phyloP scores from a whole-genome alignment of 1,140 invertebrate species.

The Bombyx mori region ASM3026992v2 NC_085107.1:8374501-8375000 shows the following conservation, averaged over 20 bases:
- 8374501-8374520: too few relatives aligned
- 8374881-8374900: slow-evolving; percentile 14
- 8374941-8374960: neutral
- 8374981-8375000: too few relatives aligned
- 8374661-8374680: neutral
- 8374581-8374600: too few relatives aligned
- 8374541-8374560: too few relatives aligned
- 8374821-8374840: slow-evolving; percentile 11
- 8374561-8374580: too few relatives aligned
- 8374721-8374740: slow-evolving; percentile 11
- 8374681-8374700: neutral
- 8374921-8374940: slow-evolving; percentile 2
- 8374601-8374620: too few relatives aligned
- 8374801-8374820: slow-evolving; percentile 18
- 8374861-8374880: slow-evolving; percentile 17
- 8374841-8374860: slow-evolving; percentile 15
- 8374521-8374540: too few relatives aligned
- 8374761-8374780: slow-evolving; percentile 20
- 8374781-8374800: slow-evolving; percentile 23
- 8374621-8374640: too few relatives aligned
- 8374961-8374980: too few relatives aligned
- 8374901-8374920: neutral
- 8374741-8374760: slow-evolving; percentile 18
- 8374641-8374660: too few relatives aligned
- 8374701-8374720: slow-evolving; percentile 1